Evolutionary conservation across 2,113 vertebrate species (phyloP), one percentile per base, ranked within the genome.

Genomic region (Procavia capensis): DNA sequence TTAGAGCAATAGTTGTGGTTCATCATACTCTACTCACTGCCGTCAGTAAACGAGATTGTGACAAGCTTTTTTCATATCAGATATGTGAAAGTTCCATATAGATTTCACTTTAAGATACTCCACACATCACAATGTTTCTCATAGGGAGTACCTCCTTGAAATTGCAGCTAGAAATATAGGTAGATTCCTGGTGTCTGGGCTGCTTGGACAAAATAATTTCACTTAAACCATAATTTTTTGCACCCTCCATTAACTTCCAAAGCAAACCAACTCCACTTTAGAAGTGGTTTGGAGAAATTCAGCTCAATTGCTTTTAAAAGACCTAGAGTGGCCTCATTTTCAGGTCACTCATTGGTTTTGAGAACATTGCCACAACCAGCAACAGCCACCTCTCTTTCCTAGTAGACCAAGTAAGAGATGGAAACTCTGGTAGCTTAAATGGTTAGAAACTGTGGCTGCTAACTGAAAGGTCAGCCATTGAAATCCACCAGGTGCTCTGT

Each of bases 11-110:
- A 6, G 16, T 3, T 19, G 5, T 17, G 17, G 17, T 63, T 4
- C 22, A 9, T 16, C 0, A 2, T 29, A 45, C 6, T 57, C n/a
- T 39, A 31, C 8, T 79, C 45, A 20, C 16, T 1, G 0, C 27
- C 5, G 6, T 7, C 2, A 9, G 25, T 39, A 50, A 54, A 78
- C 19, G 39, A 36, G 17, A 59, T 17, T 82, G 13, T 2, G 54
- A 20, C 31, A 11, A 43, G 2, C 20, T 74, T n/a, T 13, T 59
- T 34, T 61, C 50, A 47, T 70, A n/a, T 59, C 34, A 50, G 36
- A 50, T 50, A 8, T 4, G 2, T 24, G 17, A 19, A 4, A 19
- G 54, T 57, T 41, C 11, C 64, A n/a, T 45, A 54, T 43, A 24
- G 36, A 22, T 94, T 80, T 84, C 43, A 24, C 13, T 41, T 72